Evolutionary conservation across 2,797 vertebrate genomes (phyloP), one percentile per base, ranked within the genome.

Genomic region (Danionella dracula): DNA sequence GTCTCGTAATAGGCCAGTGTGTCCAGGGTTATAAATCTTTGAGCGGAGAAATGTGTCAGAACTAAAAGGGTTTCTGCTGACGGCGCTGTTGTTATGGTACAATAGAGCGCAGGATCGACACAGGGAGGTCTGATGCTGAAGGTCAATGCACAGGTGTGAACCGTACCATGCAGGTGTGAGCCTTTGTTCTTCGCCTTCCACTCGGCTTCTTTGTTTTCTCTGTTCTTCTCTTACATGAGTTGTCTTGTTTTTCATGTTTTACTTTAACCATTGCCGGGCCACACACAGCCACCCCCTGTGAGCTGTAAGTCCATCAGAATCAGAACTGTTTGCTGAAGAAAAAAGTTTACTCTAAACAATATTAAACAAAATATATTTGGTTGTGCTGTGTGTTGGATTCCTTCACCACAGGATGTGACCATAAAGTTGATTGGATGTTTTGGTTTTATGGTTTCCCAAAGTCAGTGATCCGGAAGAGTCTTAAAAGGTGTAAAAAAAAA

Each of bases 31-130:
- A 78, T 86, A 79, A 80, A 84, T 87, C 80, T 66, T 66, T 31
- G 34, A 42, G 49, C 5, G 15, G 61, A 42, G 72, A 76, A 68
- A 74, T 72, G 70, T 77, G 54, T 80, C 79, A 76, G 72, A 83
- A 80, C 80, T 81, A 78, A 80, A 73, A 69, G 82, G 66, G 79
- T 82, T 84, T 83, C 77, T 81, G 78, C 79, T 79, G 82, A 81
- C 73, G 73, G 42, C 58, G 4, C 23, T n/a, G 15, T 59, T 68
- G 40, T 66, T 21, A 44, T 21, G 32, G 20, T 51, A 51, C 46
- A 23, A 62, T 60, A 37, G 15, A 70, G 29, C 35, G 35, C 11
- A 8, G 34, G 2, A 64, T 54, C 17, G 11, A 11, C 13, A 42
- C 19, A 11, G 20, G 40, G 58, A 37, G 27, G 13, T 4, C 12